These are phyloP conservation scores for Gnatocerus cornutus DNA, from an alignment of 2,888 invertebrate species.

Conservation along the genomic window DNA sequence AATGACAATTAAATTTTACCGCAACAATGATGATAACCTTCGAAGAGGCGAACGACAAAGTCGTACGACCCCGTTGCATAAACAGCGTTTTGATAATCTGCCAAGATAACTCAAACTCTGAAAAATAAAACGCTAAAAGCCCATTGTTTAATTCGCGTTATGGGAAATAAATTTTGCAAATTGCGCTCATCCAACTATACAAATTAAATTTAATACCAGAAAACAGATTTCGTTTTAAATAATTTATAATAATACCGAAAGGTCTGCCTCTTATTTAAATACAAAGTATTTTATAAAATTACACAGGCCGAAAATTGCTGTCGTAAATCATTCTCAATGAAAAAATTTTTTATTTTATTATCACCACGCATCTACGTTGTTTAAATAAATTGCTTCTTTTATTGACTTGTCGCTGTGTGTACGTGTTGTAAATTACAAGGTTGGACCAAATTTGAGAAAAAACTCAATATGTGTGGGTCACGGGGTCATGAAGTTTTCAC, in stretches of 20 bases:
- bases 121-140: slow-evolving; percentile 29
- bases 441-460: slow-evolving; percentile 20
- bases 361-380: slow-evolving; percentile 31
- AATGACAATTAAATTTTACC: slow-evolving; percentile 5
- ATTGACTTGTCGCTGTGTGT: background rate
- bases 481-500: slow-evolving; percentile 13
- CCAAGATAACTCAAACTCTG: slow-evolving; percentile 24
- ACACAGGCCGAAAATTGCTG: slow-evolving; percentile 8
- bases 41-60: background rate
- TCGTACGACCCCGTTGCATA: slow-evolving; percentile 19
- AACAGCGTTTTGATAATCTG: slow-evolving; percentile 22
- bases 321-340: slow-evolving; percentile 19
- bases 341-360: slow-evolving; percentile 11
- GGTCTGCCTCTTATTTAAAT: slow-evolving; percentile 9
- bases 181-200: slow-evolving; percentile 13
- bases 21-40: too few relatives aligned
- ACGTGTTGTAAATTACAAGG: slow-evolving; percentile 27
- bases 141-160: slow-evolving; percentile 33
- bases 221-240: slow-evolving; percentile 16
- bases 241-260: slow-evolving; percentile 21
- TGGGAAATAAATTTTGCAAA: slow-evolving; percentile 39
- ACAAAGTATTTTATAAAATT: slow-evolving; percentile 24
- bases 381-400: slow-evolving; percentile 24
- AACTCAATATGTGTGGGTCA: slow-evolving; percentile 31
- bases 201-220: slow-evolving; percentile 24